Evolutionary conservation across 2,888 invertebrate species (phyloP).

Genomic region (Athalia rosae): DNA sequence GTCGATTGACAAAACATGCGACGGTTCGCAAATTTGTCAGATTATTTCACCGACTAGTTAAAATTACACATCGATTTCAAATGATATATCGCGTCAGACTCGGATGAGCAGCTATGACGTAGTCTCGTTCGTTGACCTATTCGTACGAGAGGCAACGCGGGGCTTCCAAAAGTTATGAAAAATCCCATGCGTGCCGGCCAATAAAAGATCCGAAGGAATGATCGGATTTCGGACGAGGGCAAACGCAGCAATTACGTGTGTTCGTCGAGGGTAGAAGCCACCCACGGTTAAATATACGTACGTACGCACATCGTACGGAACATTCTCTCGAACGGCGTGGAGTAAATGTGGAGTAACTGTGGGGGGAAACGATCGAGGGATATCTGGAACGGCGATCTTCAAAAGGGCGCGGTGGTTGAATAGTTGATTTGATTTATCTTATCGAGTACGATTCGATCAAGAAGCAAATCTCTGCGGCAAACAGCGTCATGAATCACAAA

Average conservation of each 20-base stretch:
- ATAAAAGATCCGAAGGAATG: conserved; percentile 14
- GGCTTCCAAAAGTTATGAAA: too few species aligned
- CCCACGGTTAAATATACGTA: conserved; percentile 20
- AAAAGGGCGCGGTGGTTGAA: conserved; percentile 34
- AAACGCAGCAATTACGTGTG: conserved; percentile 31
- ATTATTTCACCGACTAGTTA: too few species aligned
- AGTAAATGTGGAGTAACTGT: conserved; percentile 24
- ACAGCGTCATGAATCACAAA: conserved; percentile 38
- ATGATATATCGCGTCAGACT: too few species aligned
- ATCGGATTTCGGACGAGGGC: conserved; percentile 28
- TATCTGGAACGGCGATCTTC: conserved; percentile 24
- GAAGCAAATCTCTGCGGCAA: conserved; percentile 35
- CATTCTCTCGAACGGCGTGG: too few species aligned
- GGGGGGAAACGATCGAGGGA: conserved; percentile 20
- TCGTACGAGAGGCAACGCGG: too few species aligned
- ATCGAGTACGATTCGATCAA: conserved; percentile 44
- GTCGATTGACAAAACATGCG: too few species aligned
- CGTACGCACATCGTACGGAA: conserved; percentile 17
- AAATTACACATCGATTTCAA: too few species aligned
- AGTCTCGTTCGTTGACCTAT: too few species aligned
- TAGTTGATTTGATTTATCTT: conserved; percentile 44
- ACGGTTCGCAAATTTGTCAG: too few species aligned
- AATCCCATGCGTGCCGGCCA: too few species aligned
- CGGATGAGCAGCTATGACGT: too few species aligned
- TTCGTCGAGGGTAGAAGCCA: conserved; percentile 13